Evolutionary conservation across 2,797 vertebrate genomes (phyloP), one percentile per base, ranked within the genome.

Genomic region (Capromys pilorides): DNA sequence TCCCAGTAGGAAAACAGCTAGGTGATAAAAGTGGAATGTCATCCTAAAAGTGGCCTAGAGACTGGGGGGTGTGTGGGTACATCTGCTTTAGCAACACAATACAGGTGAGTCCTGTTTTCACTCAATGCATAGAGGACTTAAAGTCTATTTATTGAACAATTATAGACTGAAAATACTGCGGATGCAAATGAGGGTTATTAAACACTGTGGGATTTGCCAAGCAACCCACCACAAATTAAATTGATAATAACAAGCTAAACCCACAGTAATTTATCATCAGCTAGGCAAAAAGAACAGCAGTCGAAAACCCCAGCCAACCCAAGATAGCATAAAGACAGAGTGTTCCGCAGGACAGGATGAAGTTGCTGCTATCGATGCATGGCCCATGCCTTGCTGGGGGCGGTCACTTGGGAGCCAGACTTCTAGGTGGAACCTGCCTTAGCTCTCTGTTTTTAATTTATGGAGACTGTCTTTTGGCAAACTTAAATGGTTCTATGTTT

Each of bases 121-220:
- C 54, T 93, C 88, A 66, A 61, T 77, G 86, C 81, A n/a, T 78
- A 73, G 59, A 85, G 85, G 92, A 95, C 83, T 92, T 85, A 82
- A 93, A 85, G 62, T 88, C 90, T 88, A 57, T 88, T 96, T 92
- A 97, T 86, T 96, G 95, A 94, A 94, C 95, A 96, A 96, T 84
- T 88, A 95, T 8, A 88, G 82, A 24, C 92, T 83, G 4, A 89
- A 95, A 90, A 83, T 39, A 57, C 83, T 86, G 61, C 90, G 2
- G 79, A 93, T 78, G 84, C 83, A 94, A 93, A 95, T 86, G 86
- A 86, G 89, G 88, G 66, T 94, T 88, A 96, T 95, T 96, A 96
- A 92, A 94, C 80, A 64, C 79, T 21, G 84, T 41, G 78, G 92
- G 64, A 45, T 93, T 91, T 93, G 94, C 95, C 96, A 94, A 90